Evolutionary conservation across 2,113 vertebrate genomes (phyloP).

Genomic region (Notothenia coriiceps): DNA sequence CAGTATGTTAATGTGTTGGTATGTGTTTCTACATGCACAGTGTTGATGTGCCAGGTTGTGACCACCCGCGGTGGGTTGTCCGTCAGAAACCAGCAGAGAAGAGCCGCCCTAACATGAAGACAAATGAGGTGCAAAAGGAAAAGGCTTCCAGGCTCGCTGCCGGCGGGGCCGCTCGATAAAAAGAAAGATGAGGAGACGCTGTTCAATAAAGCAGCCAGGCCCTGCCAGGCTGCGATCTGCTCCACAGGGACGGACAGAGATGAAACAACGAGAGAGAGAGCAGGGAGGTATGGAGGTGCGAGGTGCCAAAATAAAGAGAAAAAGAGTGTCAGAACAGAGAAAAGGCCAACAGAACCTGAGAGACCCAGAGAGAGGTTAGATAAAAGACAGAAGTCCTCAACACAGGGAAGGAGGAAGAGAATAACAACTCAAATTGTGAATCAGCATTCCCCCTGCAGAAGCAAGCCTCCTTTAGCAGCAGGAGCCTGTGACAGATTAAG

Average conservation of each 20-base stretch:
- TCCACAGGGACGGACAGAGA: slow-evolving; percentile 35
- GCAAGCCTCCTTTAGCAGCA: neutral
- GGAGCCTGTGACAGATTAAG: slow-evolving; percentile 30
- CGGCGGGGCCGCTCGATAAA: slow-evolving; percentile 56
- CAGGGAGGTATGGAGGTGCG: slow-evolving; percentile 33
- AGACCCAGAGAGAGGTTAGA: neutral
- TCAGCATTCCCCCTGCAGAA: neutral
- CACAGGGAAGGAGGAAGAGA: neutral
- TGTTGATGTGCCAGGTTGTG: neutral
- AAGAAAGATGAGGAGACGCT: slow-evolving; percentile 66
- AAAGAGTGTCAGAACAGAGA: slow-evolving; percentile 25
- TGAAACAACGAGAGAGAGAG: slow-evolving; percentile 11
- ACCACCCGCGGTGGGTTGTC: slow-evolving; percentile 1
- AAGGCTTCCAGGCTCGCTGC: slow-evolving; percentile 56
- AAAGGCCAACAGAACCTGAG: neutral
- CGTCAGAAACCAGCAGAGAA: slow-evolving; percentile 43
- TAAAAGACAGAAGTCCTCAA: neutral
- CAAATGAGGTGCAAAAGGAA: slow-evolving; percentile 69
- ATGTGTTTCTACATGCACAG: slow-evolving; percentile 29
- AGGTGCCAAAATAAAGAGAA: slow-evolving; percentile 17
- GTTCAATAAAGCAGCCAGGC: slow-evolving; percentile 64
- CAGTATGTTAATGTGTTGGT: slow-evolving; percentile 17
- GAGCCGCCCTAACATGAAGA: slow-evolving; percentile 69
- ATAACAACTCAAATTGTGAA: slow-evolving; percentile 2
- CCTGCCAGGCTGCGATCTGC: slow-evolving; percentile 53